Base-by-base conservation (phyloP, 1,140 invertebrate genomes). In the Ceratina calcarata region DNA sequence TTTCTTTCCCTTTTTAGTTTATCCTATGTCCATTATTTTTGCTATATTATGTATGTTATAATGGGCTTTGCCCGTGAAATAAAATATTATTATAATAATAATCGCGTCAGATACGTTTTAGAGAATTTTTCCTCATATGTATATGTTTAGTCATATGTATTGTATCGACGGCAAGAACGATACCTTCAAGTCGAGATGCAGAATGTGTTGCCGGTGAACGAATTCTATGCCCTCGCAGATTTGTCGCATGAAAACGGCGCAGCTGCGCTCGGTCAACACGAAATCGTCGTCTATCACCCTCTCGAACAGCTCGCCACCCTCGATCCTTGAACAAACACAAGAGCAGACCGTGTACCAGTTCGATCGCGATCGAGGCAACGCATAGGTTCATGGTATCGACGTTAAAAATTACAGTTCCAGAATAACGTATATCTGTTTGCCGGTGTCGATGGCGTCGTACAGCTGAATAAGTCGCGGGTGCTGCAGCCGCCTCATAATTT, bases 251-350 rank as follows among this genome's bases (percentile, higher is more conserved):
- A 99, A 99, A 71, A 99, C 97, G 0, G 97, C 96, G 91, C 98
- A 99, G 3, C 98, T 97, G 76, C 97, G 96, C 91, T 99, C 99
- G 0, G 98, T 99, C 77, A 99, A 93, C 15, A 99, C 95, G 89
- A 99, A 99, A 91, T 99, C 98, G 90, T 99, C 99, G 87, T 98
- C 98, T 80, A 99, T 99, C 7, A 99, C 98, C 78, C 99, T 95
- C 92, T 99, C 99, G 91, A 99, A 99, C 10, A 99, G 94, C 93
- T 99, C 99, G 10, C 99, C 99, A 7, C 99, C 99, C 91, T 97
- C 96, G 87, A 99, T 98, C 72, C 85, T 85, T 80, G n/a, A 78
- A 70, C 51, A 70, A 58, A 78, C 68, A 20, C 70, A 45, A 71
- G 51, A 66, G 71, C 45, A 78, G 10, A n/a, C 6, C 27, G 10